These are phyloP conservation scores for Mesaphorura yosii DNA, from an alignment of 1,140 invertebrate species.

Conservation along the genomic window DNA sequence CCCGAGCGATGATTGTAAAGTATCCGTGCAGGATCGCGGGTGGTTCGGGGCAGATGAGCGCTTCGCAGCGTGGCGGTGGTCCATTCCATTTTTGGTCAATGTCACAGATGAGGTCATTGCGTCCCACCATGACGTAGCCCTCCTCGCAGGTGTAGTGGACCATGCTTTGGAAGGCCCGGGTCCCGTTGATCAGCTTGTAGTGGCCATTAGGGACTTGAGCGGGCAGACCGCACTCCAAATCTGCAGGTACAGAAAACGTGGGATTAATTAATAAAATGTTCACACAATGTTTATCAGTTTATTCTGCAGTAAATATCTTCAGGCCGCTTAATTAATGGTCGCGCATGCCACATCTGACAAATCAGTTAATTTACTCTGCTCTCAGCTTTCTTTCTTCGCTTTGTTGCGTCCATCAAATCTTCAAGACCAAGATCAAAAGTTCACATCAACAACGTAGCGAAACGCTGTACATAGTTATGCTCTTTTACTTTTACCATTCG, in stretches of 20 bases:
- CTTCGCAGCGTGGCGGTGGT: conserved; percentile 56
- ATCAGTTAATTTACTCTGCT: no score
- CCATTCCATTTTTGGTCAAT: conserved; percentile 88
- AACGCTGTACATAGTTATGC: no score
- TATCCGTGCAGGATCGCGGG: conserved; percentile 57
- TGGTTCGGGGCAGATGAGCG: conserved; percentile 41
- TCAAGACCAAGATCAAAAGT: no score
- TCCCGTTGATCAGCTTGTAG: conserved; percentile 68
- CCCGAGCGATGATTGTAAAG: conserved; percentile 48
- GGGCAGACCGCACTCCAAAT: conserved; percentile 77
- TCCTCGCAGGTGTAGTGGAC: conserved; percentile 72
- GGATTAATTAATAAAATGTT: no score
- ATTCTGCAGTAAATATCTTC: no score
- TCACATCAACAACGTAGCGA: no score
- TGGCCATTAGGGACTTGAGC: conserved; percentile 70
- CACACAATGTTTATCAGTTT: no score
- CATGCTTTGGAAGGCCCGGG: conserved; percentile 67
- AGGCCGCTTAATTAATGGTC: no score
- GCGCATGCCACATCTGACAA: no score
- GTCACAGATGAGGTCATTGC: conserved; percentile 72
- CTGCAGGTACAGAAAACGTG: conserved; percentile 40
- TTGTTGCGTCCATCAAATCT: no score
- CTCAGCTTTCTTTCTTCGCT: no score
- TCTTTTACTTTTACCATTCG: no score
- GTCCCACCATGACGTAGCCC: conserved; percentile 69